Conservation (phyloP, 2,888 invertebrate species). For the Macrophya alboannulata region DNA sequence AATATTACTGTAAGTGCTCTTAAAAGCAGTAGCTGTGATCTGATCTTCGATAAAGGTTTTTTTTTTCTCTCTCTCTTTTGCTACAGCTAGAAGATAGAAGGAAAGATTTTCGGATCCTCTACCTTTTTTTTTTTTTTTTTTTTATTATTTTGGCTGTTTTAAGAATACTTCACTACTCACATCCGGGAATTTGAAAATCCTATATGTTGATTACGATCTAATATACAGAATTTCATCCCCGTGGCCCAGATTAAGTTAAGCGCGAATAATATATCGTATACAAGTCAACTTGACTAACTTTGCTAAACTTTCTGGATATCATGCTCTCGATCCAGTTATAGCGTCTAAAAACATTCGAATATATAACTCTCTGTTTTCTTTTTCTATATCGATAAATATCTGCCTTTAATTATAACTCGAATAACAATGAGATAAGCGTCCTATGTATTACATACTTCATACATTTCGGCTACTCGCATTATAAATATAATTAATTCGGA, state of each 20-base stretch:
- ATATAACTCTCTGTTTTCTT: background rate
- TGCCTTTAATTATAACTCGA: background rate
- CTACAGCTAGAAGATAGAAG: background rate
- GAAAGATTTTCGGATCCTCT: slow-evolving; percentile 5
- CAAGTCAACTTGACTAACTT: slow-evolving; percentile 28
- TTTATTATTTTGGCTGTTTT: background rate
- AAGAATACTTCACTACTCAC: slow-evolving; percentile 54
- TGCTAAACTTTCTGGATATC: background rate
- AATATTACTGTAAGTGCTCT: slow-evolving; percentile 36
- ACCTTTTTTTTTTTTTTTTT: background rate
- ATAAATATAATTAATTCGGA: slow-evolving; percentile 63
- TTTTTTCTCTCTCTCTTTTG: background rate
- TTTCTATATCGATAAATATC: background rate
- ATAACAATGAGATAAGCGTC: slow-evolving; percentile 20
- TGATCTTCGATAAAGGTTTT: slow-evolving; percentile 36
- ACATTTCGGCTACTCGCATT: slow-evolving; percentile 53
- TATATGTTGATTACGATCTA: slow-evolving; percentile 61
- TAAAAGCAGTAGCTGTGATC: slow-evolving; percentile 32
- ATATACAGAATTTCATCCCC: slow-evolving; percentile 33
- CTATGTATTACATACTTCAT: background rate
- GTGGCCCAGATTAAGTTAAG: slow-evolving; percentile 31
- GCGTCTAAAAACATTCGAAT: background rate
- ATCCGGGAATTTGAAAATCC: slow-evolving; percentile 68
- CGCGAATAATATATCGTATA: slow-evolving; percentile 43
- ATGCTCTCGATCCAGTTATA: slow-evolving; percentile 7